A percentile compares a stretch with the other conserved stretches of the same genome.
Evolutionary conservation across 1,140 invertebrate species (phyloP).

Genomic region (Drosophila littoralis): DNA sequence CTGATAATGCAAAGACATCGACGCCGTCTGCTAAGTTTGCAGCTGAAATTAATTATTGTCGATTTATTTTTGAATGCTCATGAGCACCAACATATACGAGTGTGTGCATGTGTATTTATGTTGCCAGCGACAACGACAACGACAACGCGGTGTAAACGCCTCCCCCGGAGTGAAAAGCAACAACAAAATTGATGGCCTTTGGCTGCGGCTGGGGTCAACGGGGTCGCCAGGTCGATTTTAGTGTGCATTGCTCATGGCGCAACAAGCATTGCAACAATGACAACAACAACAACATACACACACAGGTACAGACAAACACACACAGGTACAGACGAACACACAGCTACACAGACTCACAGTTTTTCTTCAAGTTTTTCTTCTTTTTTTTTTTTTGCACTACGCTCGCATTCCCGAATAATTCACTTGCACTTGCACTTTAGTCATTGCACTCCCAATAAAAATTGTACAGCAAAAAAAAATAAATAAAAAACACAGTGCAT

Average conservation of each 20-base stretch:
- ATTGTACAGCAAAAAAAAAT: background rate
- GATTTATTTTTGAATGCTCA: constrained; percentile 37
- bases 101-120: constrained; percentile 2
- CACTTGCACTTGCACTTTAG: constrained; percentile 34
- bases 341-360: constrained; percentile 1
- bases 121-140: constrained; percentile 6
- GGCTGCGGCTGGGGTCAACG: constrained; percentile 1
- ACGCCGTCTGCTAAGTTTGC: constrained; percentile 5
- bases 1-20: constrained; percentile 25
- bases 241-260: background rate
- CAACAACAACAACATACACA: constrained; percentile 16
- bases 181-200: constrained; percentile 1
- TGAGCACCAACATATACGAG: background rate
- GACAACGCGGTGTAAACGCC: constrained; percentile 26
- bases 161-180: constrained; percentile 17
- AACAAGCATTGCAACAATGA: constrained; percentile 24
- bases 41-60: constrained; percentile 39
- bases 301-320: background rate
- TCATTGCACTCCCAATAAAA: constrained; percentile 5
- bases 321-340: constrained; percentile 2
- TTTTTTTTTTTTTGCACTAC: background rate
- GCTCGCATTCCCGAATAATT: constrained; percentile 2
- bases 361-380: background rate
- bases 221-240: constrained; percentile 2
- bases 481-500: background rate